Conservation (phyloP, 2,888 invertebrate species). For the Biston betularia region DNA sequence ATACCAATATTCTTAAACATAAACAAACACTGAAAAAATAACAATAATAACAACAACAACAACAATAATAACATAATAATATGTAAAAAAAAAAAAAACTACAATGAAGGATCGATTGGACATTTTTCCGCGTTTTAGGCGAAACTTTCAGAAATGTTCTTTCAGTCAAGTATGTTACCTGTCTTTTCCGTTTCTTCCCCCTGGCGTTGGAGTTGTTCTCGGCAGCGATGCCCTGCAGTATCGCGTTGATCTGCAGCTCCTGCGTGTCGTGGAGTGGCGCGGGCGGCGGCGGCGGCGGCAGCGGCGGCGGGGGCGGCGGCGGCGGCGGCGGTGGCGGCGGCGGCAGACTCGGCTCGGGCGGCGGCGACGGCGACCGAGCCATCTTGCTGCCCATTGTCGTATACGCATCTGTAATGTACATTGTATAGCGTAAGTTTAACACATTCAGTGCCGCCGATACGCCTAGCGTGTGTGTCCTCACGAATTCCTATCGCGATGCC, state of each 20-base stretch:
- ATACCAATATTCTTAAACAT: too few species aligned
- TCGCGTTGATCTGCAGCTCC: slow-evolving; percentile 81
- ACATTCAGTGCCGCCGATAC: too few species aligned
- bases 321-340: slow-evolving; percentile 39
- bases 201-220: slow-evolving; percentile 71
- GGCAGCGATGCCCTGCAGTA: slow-evolving; percentile 77
- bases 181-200: slow-evolving; percentile 73
- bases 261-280: slow-evolving; percentile 68
- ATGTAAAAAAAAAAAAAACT: too few species aligned
- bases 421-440: too few species aligned
- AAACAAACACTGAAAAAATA: too few species aligned
- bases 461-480: too few species aligned
- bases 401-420: slow-evolving; percentile 72
- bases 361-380: slow-evolving; percentile 74
- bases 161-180: slow-evolving; percentile 47
- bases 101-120: too few species aligned
- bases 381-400: slow-evolving; percentile 79
- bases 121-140: too few species aligned
- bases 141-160: too few species aligned
- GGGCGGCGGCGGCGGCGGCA: slow-evolving; percentile 39
- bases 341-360: slow-evolving; percentile 46
- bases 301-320: slow-evolving; percentile 59
- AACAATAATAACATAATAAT: too few species aligned
- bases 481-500: too few species aligned
- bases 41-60: too few species aligned